Evolutionary conservation across 1,140 invertebrate species (phyloP).

Genomic region (Mamestra configurata): DNA sequence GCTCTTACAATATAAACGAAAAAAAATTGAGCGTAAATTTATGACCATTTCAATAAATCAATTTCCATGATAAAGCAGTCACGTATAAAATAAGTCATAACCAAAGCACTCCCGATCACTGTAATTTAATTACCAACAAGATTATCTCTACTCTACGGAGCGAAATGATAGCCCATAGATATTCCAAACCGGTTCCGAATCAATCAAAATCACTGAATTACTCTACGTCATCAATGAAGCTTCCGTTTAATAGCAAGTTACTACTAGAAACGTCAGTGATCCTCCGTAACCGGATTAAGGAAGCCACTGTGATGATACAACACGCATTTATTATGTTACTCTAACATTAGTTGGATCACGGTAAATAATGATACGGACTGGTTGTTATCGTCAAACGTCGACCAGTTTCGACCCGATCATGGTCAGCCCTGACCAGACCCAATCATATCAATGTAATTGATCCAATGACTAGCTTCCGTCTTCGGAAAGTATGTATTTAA

Average conservation of each 20-base stretch:
- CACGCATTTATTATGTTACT: conserved; percentile 33
- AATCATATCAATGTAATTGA: conserved; percentile 20
- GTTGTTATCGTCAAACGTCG: conserved; percentile 26
- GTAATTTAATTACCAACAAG: conserved; percentile 2
- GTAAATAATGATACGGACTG: conserved; percentile 19
- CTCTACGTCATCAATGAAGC: conserved; percentile 31
- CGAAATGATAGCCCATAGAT: neutral
- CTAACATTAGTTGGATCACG: conserved; percentile 43
- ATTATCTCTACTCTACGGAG: neutral
- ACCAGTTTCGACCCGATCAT: neutral
- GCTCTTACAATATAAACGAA: neutral
- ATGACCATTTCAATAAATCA: neutral
- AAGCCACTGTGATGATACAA: conserved; percentile 26
- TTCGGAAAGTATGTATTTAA: conserved; percentile 1
- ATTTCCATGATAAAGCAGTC: neutral
- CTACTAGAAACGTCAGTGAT: neutral
- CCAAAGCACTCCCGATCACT: neutral
- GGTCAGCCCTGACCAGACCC: neutral
- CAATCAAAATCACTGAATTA: conserved; percentile 37
- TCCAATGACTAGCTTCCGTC: conserved; percentile 35
- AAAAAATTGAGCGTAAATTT: neutral
- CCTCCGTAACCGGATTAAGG: conserved; percentile 29
- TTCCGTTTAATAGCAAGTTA: conserved; percentile 37
- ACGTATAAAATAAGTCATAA: neutral
- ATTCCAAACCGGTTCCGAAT: conserved; percentile 19